Percentiles rank a stretch among this genome's conserved stretches.
Conservation (phyloP, 2,113 vertebrate genomes). For the Eulacestoma nigropectus region DNA sequence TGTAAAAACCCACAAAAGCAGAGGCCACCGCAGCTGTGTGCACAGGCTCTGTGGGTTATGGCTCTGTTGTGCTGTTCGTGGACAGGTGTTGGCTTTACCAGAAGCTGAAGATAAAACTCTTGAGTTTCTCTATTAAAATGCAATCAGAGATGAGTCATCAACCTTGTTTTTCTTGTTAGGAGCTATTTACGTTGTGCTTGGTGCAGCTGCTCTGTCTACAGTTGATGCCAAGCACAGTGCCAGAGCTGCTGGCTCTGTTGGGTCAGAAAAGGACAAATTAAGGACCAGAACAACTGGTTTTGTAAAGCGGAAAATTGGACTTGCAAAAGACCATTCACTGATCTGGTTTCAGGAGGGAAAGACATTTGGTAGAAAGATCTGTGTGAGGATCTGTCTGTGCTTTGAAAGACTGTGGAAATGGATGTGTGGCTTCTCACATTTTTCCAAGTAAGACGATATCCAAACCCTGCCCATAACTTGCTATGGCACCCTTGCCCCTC, state of each 20-base stretch:
- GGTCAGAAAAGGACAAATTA: conserved; percentile 31
- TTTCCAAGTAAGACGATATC: not conserved
- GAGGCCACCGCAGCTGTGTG: rapidly evolving
- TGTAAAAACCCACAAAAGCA: not conserved
- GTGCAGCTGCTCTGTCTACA: conserved; percentile 16
- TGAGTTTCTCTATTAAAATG: not conserved
- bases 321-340: not conserved
- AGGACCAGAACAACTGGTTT: not conserved
- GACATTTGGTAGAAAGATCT: not conserved
- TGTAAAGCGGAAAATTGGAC: not conserved
- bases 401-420: not conserved
- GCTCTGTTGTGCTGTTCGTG: not conserved
- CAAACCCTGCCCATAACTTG: not conserved
- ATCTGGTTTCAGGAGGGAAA: not conserved
- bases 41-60: not conserved
- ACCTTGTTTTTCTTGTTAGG: conserved; percentile 10
- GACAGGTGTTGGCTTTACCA: not conserved
- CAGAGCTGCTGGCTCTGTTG: not conserved
- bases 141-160: not conserved
- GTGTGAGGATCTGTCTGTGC: not conserved
- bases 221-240: not conserved
- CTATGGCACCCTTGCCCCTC: rapidly evolving
- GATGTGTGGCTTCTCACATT: not conserved
- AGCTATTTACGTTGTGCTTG: not conserved
- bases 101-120: not conserved